Percentiles rank a stretch among this genome's conserved stretches.
Evolutionary conservation across 2,888 invertebrate genomes (phyloP).

Genomic region (Papilio gigon): DNA sequence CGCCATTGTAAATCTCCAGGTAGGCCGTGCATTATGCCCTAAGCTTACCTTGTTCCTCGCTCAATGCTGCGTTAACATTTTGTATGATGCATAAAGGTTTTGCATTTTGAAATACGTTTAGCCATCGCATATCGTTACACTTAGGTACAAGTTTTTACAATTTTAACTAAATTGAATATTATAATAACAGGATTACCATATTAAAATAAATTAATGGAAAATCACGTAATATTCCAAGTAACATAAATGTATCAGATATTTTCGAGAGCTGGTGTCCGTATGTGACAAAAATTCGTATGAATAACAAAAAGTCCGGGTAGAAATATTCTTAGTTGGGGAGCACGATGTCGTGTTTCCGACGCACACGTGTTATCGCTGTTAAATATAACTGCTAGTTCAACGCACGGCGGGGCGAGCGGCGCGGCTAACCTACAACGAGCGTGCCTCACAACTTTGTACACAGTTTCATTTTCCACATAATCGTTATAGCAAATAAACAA

Average conservation of each 20-base stretch:
- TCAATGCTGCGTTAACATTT: slow-evolving; percentile 28
- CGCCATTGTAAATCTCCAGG: slow-evolving; percentile 75
- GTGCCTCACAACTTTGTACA: slow-evolving; percentile 47
- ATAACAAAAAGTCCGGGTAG: slow-evolving; percentile 54
- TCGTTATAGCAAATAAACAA: slow-evolving; percentile 42
- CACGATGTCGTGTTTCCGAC: slow-evolving; percentile 58
- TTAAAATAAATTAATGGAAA: too few relatives aligned
- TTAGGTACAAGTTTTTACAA: neutral
- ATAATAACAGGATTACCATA: too few relatives aligned
- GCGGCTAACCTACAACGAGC: slow-evolving; percentile 72
- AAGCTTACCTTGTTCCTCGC: slow-evolving; percentile 56
- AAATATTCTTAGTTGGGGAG: slow-evolving; percentile 65
- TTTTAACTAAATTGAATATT: neutral
- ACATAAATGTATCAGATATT: neutral
- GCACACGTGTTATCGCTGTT: slow-evolving; percentile 78
- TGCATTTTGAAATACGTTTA: slow-evolving; percentile 31
- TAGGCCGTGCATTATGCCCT: slow-evolving; percentile 56
- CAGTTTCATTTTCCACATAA: slow-evolving; percentile 43
- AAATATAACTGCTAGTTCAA: slow-evolving; percentile 80
- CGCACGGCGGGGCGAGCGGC: slow-evolving; percentile 68
- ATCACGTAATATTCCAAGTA: too few relatives aligned
- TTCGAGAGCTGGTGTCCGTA: neutral
- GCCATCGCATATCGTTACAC: slow-evolving; percentile 3
- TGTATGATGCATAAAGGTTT: slow-evolving; percentile 24
- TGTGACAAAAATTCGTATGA: slow-evolving; percentile 1